Conservation (phyloP, 2,113 vertebrate genomes). For the Fregata magnificens region DNA sequence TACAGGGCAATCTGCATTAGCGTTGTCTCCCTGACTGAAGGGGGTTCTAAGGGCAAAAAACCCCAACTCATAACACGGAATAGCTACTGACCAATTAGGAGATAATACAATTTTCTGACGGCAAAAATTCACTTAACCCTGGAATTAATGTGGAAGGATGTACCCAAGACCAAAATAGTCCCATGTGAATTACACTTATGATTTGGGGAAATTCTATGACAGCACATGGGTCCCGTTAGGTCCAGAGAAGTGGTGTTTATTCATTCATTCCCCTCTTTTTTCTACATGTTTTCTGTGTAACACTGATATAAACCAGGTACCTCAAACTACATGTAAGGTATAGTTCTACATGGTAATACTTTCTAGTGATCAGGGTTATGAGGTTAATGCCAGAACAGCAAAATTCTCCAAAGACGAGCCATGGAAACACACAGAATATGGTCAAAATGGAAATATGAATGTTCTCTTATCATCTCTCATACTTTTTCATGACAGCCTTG, state of each 20-base stretch:
- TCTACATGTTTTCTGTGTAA: neutral
- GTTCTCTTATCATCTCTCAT: neutral
- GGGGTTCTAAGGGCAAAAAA: neutral
- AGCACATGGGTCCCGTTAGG: neutral
- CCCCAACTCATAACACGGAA: neutral
- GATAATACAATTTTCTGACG: neutral
- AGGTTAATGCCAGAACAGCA: neutral
- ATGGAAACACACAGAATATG: neutral
- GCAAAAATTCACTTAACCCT: neutral
- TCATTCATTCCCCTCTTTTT: neutral
- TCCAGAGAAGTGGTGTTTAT: neutral
- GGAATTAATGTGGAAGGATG: neutral
- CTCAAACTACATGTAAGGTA: neutral
- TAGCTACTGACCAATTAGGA: neutral
- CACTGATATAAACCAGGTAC: neutral
- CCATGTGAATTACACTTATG: neutral
- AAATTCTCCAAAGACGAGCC: neutral
- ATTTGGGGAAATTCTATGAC: neutral
- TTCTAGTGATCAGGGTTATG: neutral
- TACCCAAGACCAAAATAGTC: neutral
- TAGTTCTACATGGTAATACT: neutral
- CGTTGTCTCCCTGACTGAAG: neutral
- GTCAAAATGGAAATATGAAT: neutral
- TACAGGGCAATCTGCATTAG: neutral
- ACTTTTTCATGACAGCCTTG: neutral